Base-by-base conservation (phyloP, 2,888 invertebrate species). In the Atrina japonica region DNA sequence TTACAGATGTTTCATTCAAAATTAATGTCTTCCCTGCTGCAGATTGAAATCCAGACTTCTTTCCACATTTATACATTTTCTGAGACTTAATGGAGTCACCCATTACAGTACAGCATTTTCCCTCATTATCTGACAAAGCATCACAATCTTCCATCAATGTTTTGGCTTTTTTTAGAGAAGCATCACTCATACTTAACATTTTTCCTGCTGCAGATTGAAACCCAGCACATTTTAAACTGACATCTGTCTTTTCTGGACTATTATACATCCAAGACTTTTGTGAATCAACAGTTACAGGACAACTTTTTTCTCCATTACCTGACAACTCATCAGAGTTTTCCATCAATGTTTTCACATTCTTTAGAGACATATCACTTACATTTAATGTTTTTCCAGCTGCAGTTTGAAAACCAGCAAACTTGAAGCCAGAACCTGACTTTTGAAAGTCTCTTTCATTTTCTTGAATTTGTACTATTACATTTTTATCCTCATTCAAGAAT, bases 191-290 rank as follows among this genome's bases (percentile, higher is more conserved):
- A 1, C 21, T 30, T 1, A 78, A 21, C 16, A 18, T 29, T 45
- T 68, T 75, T 23, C 75, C 76, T 66, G 71, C 70, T 23, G 76
- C 72, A 45, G 63, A 63, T 25, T 67, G 61, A 68, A 72, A 76
- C 25, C 60, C 65, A 49, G 16, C 23, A 64, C 52, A 35, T 11
- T 16, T 50, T 14, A 3, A 11, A 23, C 29, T 23, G 35, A 11
- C 11, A 1, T 64, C 50, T 16, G 41, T 49, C 43, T 64, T 35
- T 49, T 55, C 59, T n/a, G n/a, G n/a, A n/a, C n/a, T n/a, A n/a
- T n/a, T n/a, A n/a, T n/a, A n/a, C n/a, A n/a, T n/a, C n/a, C n/a
- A n/a, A n/a, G n/a, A n/a, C n/a, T n/a, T n/a, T n/a, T n/a, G n/a
- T n/a, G n/a, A n/a, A n/a, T n/a, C n/a, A n/a, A n/a, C n/a, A n/a